These are phyloP conservation scores for Hemithea aestivaria DNA, from an alignment of 2,888 invertebrate genomes.

Conservation along the genomic window DNA sequence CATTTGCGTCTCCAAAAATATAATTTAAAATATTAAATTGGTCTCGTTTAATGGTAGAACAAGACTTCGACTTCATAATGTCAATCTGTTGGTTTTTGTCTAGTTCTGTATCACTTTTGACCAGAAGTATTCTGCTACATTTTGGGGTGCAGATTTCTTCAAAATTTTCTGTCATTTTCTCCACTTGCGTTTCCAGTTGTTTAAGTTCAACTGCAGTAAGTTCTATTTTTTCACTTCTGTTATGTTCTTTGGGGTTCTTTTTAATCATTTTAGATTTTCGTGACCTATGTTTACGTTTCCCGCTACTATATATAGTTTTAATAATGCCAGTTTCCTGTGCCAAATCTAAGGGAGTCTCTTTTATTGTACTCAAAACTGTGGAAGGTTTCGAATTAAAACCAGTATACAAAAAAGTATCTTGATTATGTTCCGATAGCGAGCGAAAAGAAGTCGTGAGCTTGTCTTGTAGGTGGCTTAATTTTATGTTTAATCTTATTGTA, in stretches of 20 bases:
- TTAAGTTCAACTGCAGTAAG: neutral
- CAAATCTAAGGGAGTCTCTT: constrained; percentile 11
- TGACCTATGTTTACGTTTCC: constrained; percentile 24
- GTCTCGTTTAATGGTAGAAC: constrained; percentile 33
- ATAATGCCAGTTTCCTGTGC: constrained; percentile 33
- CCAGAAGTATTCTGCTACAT: constrained; percentile 22
- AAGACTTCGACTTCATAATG: constrained; percentile 43
- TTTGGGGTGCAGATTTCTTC: neutral
- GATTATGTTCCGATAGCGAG: constrained; percentile 24
- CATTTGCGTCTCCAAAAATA: constrained; percentile 45
- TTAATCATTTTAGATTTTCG: constrained; percentile 15
- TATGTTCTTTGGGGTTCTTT: constrained; percentile 6
- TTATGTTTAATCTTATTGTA: constrained; percentile 45
- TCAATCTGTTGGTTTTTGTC: constrained; percentile 25
- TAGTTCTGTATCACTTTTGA: constrained; percentile 40
- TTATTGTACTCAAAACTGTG: constrained; percentile 19
- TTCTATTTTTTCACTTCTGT: neutral
- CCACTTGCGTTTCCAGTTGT: neutral
- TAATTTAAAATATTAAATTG: constrained; percentile 47
- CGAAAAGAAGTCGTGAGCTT: constrained; percentile 28
- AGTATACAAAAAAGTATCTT: constrained; percentile 21
- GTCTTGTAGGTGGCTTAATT: constrained; percentile 42
- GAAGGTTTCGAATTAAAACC: constrained; percentile 21
- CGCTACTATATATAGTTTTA: constrained; percentile 38
- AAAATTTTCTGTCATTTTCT: constrained; percentile 1